phyloP scores from a whole-genome alignment of 30 jellyfish, hydroid and myxozoan species.

The Morbakka virulenta region DNA sequence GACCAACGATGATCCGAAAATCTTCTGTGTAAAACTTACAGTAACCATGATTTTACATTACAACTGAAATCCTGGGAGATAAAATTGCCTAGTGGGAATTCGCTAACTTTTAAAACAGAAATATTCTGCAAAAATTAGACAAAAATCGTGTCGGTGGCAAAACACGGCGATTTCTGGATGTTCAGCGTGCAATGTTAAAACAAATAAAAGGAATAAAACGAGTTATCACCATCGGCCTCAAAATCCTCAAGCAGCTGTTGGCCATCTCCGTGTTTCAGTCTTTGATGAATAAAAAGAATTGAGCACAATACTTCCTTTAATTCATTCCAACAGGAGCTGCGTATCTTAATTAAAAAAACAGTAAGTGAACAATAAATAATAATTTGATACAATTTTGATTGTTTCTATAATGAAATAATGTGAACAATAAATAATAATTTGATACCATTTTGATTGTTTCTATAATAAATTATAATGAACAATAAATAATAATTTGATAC shows the following conservation, averaged over 20 bases:
- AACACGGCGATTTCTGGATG: not conserved
- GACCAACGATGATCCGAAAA: too few species aligned
- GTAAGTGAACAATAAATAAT: too few species aligned
- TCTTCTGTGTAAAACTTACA: too few species aligned
- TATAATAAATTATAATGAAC: too few species aligned
- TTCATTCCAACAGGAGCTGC: conserved; percentile 57
- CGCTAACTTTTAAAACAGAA: not conserved
- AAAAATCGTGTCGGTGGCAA: not conserved
- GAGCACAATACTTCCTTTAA: conserved; percentile 65
- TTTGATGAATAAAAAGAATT: conserved; percentile 51
- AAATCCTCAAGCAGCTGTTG: conserved; percentile 77
- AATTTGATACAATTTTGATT: too few species aligned
- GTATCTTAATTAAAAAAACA: conserved; percentile 35
- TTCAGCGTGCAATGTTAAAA: not conserved
- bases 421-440: too few species aligned
- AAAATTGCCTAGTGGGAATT: too few species aligned
- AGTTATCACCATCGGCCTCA: conserved; percentile 31
- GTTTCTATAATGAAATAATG: too few species aligned
- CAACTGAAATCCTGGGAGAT: too few species aligned
- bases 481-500: too few species aligned
- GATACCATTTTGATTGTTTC: too few species aligned
- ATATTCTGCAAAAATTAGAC: not conserved
- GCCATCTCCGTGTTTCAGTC: conserved; percentile 48
- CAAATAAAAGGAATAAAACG: not conserved
- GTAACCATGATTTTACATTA: too few species aligned